phyloP scores from a whole-genome alignment of 2,888 invertebrate genomes.

The Caenorhabditis macrosperma region DNA sequence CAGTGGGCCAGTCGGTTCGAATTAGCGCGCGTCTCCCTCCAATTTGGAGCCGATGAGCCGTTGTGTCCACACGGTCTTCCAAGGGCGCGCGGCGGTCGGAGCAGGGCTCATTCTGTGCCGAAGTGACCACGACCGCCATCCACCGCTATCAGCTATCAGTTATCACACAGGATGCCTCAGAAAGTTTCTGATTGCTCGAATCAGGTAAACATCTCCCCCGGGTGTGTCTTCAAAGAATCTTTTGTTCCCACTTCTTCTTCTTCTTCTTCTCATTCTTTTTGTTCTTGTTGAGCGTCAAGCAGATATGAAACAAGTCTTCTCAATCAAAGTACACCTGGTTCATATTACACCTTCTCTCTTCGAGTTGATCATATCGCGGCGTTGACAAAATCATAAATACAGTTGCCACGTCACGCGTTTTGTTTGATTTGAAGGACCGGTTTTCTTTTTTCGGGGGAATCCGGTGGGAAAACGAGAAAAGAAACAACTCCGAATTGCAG shows the following conservation, averaged over 20 bases:
- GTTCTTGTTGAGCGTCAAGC: no score
- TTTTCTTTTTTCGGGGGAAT: background rate
- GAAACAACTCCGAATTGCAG: slow-evolving; percentile 23
- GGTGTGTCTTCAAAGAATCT: no score
- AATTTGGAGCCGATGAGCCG: slow-evolving; percentile 41
- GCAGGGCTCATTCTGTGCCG: slow-evolving; percentile 27
- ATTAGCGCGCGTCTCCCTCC: slow-evolving; percentile 34
- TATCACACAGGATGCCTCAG: background rate
- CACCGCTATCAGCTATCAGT: slow-evolving; percentile 1
- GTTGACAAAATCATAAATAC: background rate
- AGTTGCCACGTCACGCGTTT: slow-evolving; percentile 11
- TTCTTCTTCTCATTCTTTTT: no score
- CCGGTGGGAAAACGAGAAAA: background rate
- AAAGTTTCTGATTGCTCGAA: slow-evolving; percentile 10
- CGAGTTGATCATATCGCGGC: no score
- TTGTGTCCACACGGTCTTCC: slow-evolving; percentile 33
- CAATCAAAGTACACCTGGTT: slow-evolving; percentile 10
- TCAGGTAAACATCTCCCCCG: slow-evolving; percentile 2
- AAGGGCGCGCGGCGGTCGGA: slow-evolving; percentile 16
- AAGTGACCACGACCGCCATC: slow-evolving; percentile 3
- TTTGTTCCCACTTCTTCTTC: no score
- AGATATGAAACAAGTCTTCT: slow-evolving; percentile 7
- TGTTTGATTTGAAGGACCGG: slow-evolving; percentile 7
- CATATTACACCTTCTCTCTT: background rate
- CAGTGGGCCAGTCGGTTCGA: slow-evolving; percentile 43